These are phyloP conservation scores for Delichon dasypus DNA, from an alignment of 2,797 vertebrate species.

Conservation along the genomic window DNA sequence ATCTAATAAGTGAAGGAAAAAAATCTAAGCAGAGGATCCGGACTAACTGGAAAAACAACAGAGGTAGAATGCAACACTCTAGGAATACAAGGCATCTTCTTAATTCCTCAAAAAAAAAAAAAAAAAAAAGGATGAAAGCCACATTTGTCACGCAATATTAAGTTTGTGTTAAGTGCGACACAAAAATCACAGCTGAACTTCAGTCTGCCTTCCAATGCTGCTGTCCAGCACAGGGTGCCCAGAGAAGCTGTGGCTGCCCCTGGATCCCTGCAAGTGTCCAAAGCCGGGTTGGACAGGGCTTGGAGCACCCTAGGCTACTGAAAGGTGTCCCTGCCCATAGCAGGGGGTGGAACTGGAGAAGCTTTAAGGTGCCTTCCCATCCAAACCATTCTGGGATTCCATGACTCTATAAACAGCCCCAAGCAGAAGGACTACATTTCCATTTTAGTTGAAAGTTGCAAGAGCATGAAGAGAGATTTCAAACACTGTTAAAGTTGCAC, in stretches of 20 bases:
- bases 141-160: neutral
- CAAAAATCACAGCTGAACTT: neutral
- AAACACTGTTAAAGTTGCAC: neutral
- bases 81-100: too few species aligned
- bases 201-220: too few species aligned
- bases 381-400: neutral
- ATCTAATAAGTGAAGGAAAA: too few species aligned
- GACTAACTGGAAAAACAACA: neutral
- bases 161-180: neutral
- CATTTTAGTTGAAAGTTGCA: neutral
- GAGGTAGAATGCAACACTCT: too few species aligned
- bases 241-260: neutral
- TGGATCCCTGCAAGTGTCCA: neutral
- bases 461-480: neutral
- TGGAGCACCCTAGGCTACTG: neutral
- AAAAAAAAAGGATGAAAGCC: neutral
- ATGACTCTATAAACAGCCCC: neutral
- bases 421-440: neutral
- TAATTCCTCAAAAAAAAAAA: neutral
- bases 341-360: neutral
- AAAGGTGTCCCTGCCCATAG: too few species aligned
- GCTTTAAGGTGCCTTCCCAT: neutral
- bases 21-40: neutral
- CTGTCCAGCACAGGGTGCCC: too few species aligned
- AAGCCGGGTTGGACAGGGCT: neutral